phyloP scores from a whole-genome alignment of 2,888 invertebrate species.

The Pachycephus smyrnensis region DNA sequence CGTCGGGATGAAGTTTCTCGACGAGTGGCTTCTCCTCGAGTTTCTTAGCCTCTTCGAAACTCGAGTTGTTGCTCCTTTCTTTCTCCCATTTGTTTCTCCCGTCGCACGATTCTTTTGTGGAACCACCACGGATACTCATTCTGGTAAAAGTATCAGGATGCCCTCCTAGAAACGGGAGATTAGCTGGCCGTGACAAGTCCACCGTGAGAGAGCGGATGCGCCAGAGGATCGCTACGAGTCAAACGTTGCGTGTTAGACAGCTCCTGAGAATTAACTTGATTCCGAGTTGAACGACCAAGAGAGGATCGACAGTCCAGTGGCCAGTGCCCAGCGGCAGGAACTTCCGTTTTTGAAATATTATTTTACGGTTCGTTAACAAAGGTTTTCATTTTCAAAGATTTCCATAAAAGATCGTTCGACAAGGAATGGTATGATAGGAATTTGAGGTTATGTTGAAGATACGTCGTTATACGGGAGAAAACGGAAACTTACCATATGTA shows the following conservation, averaged over 20 bases:
- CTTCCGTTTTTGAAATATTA: neutral
- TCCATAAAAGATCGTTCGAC: neutral
- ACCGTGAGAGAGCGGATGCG: conserved; percentile 7
- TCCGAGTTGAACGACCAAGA: conserved; percentile 1
- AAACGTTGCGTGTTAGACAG: neutral
- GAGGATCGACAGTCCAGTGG: neutral
- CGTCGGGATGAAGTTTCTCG: conserved; percentile 26
- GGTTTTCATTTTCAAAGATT: neutral
- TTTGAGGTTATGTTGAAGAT: too few species aligned
- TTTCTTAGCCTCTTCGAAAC: neutral
- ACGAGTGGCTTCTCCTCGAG: conserved; percentile 19
- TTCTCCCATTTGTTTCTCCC: neutral
- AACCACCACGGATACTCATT: neutral
- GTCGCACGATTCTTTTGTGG: neutral
- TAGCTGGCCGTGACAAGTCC: conserved; percentile 1
- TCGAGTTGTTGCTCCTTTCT: neutral
- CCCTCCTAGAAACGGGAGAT: neutral
- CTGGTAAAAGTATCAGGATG: neutral
- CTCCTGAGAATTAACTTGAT: neutral
- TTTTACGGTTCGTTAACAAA: neutral
- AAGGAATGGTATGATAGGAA: neutral
- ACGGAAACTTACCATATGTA: neutral
- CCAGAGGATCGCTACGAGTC: neutral
- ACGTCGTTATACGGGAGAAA: neutral
- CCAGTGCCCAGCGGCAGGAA: neutral